Conservation (phyloP, 2,888 invertebrate species). For the Zelleria hepariella region DNA sequence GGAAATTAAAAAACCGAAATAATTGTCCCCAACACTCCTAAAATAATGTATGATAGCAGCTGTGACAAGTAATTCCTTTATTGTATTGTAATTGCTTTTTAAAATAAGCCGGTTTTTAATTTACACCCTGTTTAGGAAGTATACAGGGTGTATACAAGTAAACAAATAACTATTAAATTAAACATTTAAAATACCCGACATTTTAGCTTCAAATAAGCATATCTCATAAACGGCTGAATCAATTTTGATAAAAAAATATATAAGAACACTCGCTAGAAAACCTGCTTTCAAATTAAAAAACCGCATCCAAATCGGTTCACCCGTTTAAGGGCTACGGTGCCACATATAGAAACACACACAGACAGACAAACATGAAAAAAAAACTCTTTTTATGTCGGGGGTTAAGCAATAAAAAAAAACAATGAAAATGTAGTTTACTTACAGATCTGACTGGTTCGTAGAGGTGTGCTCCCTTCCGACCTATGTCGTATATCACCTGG, state of each 20-base stretch:
- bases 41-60: neutral
- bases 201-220: no score
- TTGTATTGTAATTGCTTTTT: no score
- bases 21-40: neutral
- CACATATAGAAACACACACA: no score
- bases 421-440: slow-evolving; percentile 22
- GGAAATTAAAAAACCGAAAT: neutral
- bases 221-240: no score
- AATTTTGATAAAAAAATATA: no score
- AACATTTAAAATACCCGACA: no score
- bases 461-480: slow-evolving; percentile 37
- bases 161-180: no score
- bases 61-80: neutral
- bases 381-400: neutral
- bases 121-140: neutral
- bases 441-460: slow-evolving; percentile 42
- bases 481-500: slow-evolving; percentile 37
- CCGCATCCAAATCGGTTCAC: no score
- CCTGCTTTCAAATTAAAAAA: no score
- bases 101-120: no score
- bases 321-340: no score
- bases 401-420: neutral
- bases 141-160: neutral
- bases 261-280: no score
- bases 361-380: neutral